Evolutionary conservation across 2,113 vertebrate genomes (phyloP).

Genomic region (Ginglymostoma cirratum): DNA sequence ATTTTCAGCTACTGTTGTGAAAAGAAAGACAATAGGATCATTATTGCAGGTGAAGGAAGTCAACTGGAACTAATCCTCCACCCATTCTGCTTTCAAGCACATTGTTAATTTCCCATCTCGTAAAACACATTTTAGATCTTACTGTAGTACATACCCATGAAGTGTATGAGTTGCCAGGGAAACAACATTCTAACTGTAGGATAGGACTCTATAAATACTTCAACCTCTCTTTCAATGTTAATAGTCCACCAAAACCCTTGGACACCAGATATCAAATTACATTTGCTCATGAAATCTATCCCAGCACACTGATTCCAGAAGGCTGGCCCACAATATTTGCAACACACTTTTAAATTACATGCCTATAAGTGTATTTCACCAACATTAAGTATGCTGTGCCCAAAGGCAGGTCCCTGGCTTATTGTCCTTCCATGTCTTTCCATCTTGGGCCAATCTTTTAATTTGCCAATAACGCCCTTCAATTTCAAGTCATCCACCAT

Average conservation of each 20-base stretch:
- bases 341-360: not conserved
- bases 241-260: not conserved
- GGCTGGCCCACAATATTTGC: not conserved
- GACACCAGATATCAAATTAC: not conserved
- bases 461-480: not conserved
- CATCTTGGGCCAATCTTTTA: not conserved
- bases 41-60: not conserved
- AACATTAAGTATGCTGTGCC: not conserved
- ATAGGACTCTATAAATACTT: not conserved
- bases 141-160: not conserved
- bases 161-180: not conserved
- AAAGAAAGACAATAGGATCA: not conserved
- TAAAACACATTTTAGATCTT: not conserved
- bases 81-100: not conserved
- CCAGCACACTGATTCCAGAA: not conserved
- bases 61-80: conserved; percentile 22
- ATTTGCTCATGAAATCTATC: not conserved
- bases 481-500: not conserved
- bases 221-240: not conserved
- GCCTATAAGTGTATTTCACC: not conserved
- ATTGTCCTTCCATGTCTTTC: not conserved
- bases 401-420: not conserved
- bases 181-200: not conserved
- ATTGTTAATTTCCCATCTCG: conserved; percentile 3
- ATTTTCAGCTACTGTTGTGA: not conserved